These are phyloP conservation scores for Microtus montanus DNA, from an alignment of 2,113 vertebrate species.

Conservation along the genomic window DNA sequence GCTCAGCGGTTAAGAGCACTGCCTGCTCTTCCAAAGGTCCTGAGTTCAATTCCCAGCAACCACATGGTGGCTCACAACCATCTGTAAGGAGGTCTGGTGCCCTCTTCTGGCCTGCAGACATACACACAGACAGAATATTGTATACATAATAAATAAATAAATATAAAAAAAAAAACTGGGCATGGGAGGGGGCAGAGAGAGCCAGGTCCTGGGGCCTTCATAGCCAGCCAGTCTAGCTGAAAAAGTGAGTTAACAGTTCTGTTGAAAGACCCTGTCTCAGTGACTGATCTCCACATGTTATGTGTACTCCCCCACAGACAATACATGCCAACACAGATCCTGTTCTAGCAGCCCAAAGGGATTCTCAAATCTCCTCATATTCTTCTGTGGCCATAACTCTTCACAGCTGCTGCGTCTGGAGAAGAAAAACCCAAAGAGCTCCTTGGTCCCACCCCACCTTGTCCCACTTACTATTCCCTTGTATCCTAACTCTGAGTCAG, in stretches of 20 bases:
- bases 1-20: too few relatives aligned
- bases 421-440: background rate
- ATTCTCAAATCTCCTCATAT: background rate
- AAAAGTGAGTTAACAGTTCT: background rate
- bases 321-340: background rate
- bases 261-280: background rate
- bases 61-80: too few relatives aligned
- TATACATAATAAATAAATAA: too few relatives aligned
- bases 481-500: constrained; percentile 85
- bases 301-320: background rate
- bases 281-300: background rate
- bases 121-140: too few relatives aligned
- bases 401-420: background rate
- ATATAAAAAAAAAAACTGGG: too few relatives aligned
- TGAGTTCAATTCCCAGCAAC: too few relatives aligned
- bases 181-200: too few relatives aligned
- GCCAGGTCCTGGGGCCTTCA: background rate
- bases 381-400: background rate
- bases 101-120: too few relatives aligned
- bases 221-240: background rate
- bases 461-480: constrained; percentile 85
- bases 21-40: too few relatives aligned
- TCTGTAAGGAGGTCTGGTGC: too few relatives aligned
- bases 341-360: background rate
- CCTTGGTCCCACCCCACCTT: constrained; percentile 61